Evolutionary conservation across 2,113 vertebrate species (phyloP), one percentile per base, ranked within the genome.

Genomic region (Sceloporus tristichus): DNA sequence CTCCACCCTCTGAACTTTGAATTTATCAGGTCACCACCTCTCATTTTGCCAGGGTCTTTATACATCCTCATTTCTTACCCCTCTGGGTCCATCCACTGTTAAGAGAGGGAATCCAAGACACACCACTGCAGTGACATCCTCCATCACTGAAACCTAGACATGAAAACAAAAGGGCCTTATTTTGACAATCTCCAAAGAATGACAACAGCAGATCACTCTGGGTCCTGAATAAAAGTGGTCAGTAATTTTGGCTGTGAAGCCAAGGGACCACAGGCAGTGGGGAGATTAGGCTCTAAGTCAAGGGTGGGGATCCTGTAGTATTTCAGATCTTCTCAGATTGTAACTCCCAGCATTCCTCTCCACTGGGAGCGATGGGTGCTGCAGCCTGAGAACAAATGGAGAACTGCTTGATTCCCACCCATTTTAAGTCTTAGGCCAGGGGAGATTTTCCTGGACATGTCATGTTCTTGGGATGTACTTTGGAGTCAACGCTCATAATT

Each of bases 31-130:
- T 29, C 34, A 38, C 34, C 9, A 40, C 11, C 18, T 77, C 48
- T 23, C 9, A 23, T 38, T 75, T 25, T 13, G 25, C 8, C 4
- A 16, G 14, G 42, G 16, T n/a, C 29, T 54, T 10, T 29, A 84
- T 23, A 74, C 34, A 23, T 34, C 65, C 38, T 21, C 0, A 59
- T 10, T 25, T 74, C 97, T 98, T 96, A 99, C 99, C 97, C 99
- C 99, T 96, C 99, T 95, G 75, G 98, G 97, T 6, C 99, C 99
- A 1, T 98, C 98, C 84, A 98, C 96, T 0, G 98, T 99, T 84
- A 99, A 96, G 56, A 99, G 96, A 0, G 99, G 98, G 91, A 99
- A 99, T 40, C 99, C 98, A 53, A 99, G 98, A 96, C 98, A 99
- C 85, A 99, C 98, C 5, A 99, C 98, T 0, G 98, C 99, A 0